Evolutionary conservation across 2,888 invertebrate species (phyloP).

Genomic region (Willowsia nigromaculata): DNA sequence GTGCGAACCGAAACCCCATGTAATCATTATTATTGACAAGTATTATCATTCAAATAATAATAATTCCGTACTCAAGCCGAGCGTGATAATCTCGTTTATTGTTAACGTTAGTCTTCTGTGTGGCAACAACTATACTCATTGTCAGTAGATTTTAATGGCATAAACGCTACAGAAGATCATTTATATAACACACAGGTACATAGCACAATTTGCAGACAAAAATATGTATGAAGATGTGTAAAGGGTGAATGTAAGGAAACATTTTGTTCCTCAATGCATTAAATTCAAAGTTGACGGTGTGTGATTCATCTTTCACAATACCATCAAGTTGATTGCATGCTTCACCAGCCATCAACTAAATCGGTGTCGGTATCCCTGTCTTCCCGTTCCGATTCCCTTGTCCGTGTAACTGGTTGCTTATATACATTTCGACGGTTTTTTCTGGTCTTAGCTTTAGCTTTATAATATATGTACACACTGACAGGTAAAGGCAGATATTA

Average conservation of each 20-base stretch:
- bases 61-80: background rate
- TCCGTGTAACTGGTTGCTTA: conserved; percentile 31
- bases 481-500: conserved; percentile 66
- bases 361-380: conserved; percentile 17
- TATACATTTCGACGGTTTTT: conserved; percentile 30
- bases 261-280: conserved; percentile 45
- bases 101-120: background rate
- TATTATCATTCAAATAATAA: conserved; percentile 25
- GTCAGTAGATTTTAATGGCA: background rate
- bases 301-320: conserved; percentile 68
- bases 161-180: background rate
- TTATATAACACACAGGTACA: background rate
- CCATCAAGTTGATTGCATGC: conserved; percentile 67
- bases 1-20: background rate
- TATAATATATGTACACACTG: conserved; percentile 26
- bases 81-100: conserved; percentile 30
- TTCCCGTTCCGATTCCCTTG: conserved; percentile 32
- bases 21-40: conserved; percentile 31
- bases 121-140: background rate
- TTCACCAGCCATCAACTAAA: conserved; percentile 58
- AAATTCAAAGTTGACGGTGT: conserved; percentile 63
- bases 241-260: background rate
- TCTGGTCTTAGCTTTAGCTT: background rate
- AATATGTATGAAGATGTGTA: background rate
- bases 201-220: background rate